Evolutionary conservation across 2,888 invertebrate species (phyloP), one percentile per base, ranked within the genome.

Genomic region (Tricholauxania praeusta): DNA sequence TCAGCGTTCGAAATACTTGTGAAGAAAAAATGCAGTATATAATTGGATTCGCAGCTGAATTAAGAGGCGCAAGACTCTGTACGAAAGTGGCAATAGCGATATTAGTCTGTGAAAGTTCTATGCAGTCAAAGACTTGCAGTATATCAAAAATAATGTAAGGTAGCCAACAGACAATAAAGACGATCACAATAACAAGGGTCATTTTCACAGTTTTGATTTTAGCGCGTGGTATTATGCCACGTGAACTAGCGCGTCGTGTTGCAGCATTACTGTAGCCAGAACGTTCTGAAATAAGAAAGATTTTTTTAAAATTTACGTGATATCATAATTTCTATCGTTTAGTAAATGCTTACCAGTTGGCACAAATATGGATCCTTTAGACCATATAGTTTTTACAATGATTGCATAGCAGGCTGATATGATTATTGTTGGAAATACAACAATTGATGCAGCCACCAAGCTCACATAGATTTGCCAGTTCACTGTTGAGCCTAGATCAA

Each of bases 121-220:
- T 92, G 84, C 93, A 92, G 22, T 92, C 94, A 87, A 93, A 97
- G 59, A 97, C 96, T 90, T 96, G 95, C 6, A 97, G 91, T 71
- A 97, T 88, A 86, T 97, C 96, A 88, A 96, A 97, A 71, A 97
- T 91, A 86, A 97, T 95, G 88, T 96, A 98, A 0, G 97, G 97
- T 71, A 96, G 96, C 97, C 97, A 97, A 89, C 97, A 97, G 12
- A 97, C 88, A 76, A 97, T 93, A 87, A 97, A 97, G 51, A 96
- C 97, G 81, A 96, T 94, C 74, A 98, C 97, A 81, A 98, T 98
- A 79, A 97, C 96, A 79, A 98, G 94, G 0, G 98, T 98, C 96
- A 98, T 98, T 88, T 98, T 97, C 76, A 98, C 96, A 17, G 97
- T 97, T 89, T 98, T 98, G 81, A 98, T 96, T 89, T 97, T 97